Percentiles rank a stretch among this genome's conserved stretches.
Evolutionary conservation across 1,140 invertebrate genomes (phyloP).

Genomic region (Formica exsecta): DNA sequence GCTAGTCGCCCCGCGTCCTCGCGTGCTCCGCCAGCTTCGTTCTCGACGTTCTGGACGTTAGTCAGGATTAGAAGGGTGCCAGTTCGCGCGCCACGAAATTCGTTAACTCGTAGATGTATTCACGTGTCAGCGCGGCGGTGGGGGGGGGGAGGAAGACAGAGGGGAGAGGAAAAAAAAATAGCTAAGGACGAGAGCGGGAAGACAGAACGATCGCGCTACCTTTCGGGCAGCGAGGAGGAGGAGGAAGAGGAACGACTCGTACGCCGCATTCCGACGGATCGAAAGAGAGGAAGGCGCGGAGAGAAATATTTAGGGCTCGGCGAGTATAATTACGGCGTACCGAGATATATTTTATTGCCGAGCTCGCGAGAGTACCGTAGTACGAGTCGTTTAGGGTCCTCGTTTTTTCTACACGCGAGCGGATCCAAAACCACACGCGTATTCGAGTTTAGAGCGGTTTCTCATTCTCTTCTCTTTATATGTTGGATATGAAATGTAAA

Average conservation of each 20-base stretch:
- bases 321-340: slow-evolving; percentile 68
- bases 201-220: slow-evolving; percentile 45
- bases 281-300: slow-evolving; percentile 67
- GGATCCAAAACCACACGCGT: not conserved
- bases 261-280: slow-evolving; percentile 62
- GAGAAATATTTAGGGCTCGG: slow-evolving; percentile 71
- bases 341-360: slow-evolving; percentile 71
- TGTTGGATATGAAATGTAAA: not conserved
- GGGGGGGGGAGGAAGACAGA: not conserved
- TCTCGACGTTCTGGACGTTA: slow-evolving; percentile 63
- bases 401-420: slow-evolving; percentile 30
- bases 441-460: not conserved
- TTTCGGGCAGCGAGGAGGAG: slow-evolving; percentile 13
- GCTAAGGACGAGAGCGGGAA: slow-evolving; percentile 29
- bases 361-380: slow-evolving; percentile 45
- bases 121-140: not conserved
- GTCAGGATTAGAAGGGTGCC: slow-evolving; percentile 78
- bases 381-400: slow-evolving; percentile 11
- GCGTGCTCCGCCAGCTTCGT: slow-evolving; percentile 35
- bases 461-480: not conserved
- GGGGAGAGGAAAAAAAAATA: slow-evolving; percentile 6
- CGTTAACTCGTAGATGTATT: slow-evolving; percentile 71
- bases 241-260: slow-evolving; percentile 25
- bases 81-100: slow-evolving; percentile 64
- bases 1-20: slow-evolving; percentile 45